Base-by-base conservation (phyloP, 2,888 invertebrate genomes). In the Cacoxenus indagator region DNA sequence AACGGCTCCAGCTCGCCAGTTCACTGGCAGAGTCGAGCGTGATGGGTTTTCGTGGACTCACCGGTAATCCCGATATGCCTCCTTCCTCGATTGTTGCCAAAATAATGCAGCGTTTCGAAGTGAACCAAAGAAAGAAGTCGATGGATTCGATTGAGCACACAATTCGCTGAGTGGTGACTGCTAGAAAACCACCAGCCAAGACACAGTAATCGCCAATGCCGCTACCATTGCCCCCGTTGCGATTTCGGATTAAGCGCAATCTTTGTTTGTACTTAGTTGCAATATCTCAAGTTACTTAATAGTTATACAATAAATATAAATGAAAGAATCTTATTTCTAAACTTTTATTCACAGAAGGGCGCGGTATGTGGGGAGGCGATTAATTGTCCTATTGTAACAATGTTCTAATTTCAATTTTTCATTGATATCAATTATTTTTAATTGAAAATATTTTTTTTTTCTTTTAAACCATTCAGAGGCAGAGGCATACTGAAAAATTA, bases 71-170 rank as follows among this genome's bases (percentile, higher is more conserved):
- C 71, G 92, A 93, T 90, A 91, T 92, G 90, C 93, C 92, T 87
- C 93, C 94, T 71, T 94, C 94, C 83, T 92, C 92, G 87, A 94
- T 94, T 89, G 94, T 94, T 86, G 93, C 93, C 87, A 94, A 94
- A 87, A 94, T 94, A 80, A 93, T 94, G 91, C 92, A 93, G 76
- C 91, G 93, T 69, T 91, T 92, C 74, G 89, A 91, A 73, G 90
- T 90, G 75, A 91, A 91, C 78, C 91, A 92, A 74, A 89, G 89
- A 26, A 89, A 90, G 51, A 85, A 87, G 68, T 87, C 87, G 0
- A 77, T 87, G 76, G 90, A 83, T 22, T 83, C 83, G n/a, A 78
- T 84, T 51, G 83, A 83, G 70, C 81, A 82, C n/a, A 78, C 72
- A n/a, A 70, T 74, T 48, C 54, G 59, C n/a, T 68, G 64, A 68